Percentiles rank a stretch among this genome's conserved stretches.
phyloP scores from a whole-genome alignment of 2,888 invertebrate species.

The Limnephilus marmoratus region DNA sequence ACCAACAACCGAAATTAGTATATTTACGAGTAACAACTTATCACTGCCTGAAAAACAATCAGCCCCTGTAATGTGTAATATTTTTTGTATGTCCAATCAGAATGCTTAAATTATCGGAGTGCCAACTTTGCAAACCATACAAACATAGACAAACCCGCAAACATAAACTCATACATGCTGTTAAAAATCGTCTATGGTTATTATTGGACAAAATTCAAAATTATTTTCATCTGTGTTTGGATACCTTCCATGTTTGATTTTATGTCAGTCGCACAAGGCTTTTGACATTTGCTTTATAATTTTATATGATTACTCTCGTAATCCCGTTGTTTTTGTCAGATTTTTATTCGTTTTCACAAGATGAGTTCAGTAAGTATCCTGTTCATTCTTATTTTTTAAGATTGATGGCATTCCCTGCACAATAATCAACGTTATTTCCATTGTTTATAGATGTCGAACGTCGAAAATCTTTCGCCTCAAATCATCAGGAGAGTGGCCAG shows the following conservation, averaged over 20 bases:
- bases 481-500: slow-evolving; percentile 91
- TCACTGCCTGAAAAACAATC: too few relatives aligned
- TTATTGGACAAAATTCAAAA: slow-evolving; percentile 40
- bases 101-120: not conserved
- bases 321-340: slow-evolving; percentile 6
- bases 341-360: slow-evolving; percentile 29
- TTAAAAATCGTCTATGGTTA: not conserved
- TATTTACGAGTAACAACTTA: too few relatives aligned
- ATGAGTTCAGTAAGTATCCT: slow-evolving; percentile 60
- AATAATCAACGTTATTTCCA: slow-evolving; percentile 31
- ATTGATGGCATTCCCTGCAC: not conserved
- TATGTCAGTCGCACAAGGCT: slow-evolving; percentile 58
- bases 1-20: too few relatives aligned
- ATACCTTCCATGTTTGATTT: slow-evolving; percentile 59
- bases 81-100: not conserved
- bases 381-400: slow-evolving; percentile 2
- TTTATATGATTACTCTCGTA: slow-evolving; percentile 44
- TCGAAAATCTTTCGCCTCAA: slow-evolving; percentile 97
- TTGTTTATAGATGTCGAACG: slow-evolving; percentile 83
- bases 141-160: not conserved
- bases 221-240: slow-evolving; percentile 47
- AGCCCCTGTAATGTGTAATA: not conserved
- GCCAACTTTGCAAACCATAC: not conserved
- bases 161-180: too few relatives aligned
- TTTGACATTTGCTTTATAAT: slow-evolving; percentile 50